A percentile compares a stretch with the other conserved stretches of the same genome.
Evolutionary conservation across 2,797 vertebrate genomes (phyloP).

Genomic region (Darevskia mixta): DNA sequence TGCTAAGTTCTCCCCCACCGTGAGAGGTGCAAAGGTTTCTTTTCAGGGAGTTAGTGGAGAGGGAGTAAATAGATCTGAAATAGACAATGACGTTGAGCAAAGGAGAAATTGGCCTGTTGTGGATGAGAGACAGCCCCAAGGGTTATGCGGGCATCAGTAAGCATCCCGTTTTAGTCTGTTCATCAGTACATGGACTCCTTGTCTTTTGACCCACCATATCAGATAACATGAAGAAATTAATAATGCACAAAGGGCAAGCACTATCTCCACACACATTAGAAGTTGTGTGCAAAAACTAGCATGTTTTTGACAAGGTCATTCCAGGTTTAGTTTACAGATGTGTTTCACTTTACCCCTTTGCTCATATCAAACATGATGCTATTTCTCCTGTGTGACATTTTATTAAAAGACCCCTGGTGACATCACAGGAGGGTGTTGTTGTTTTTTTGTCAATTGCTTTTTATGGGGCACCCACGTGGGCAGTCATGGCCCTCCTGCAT

Average conservation of each 20-base stretch:
- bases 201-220: conserved; percentile 77
- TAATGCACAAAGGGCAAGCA: conserved; percentile 80
- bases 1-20: conserved; percentile 77
- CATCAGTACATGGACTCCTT: conserved; percentile 64
- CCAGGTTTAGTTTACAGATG: conserved; percentile 29
- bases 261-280: conserved; percentile 77
- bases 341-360: conserved; percentile 68
- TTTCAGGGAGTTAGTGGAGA: conserved; percentile 66
- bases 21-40: conserved; percentile 75
- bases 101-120: conserved; percentile 50
- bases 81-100: conserved; percentile 48
- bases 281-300: conserved; percentile 57
- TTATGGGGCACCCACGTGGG: background rate
- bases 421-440: too few species aligned
- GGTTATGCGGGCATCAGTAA: conserved; percentile 67
- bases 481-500: background rate
- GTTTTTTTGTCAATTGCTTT: too few species aligned
- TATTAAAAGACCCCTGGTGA: background rate
- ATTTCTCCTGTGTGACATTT: background rate
- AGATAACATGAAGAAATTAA: conserved; percentile 81
- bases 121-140: conserved; percentile 69
- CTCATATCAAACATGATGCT: conserved; percentile 11
- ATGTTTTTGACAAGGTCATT: conserved; percentile 71
- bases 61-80: conserved; percentile 62
- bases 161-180: conserved; percentile 68